Base-by-base conservation (phyloP, 2,797 vertebrate genomes). In the Neopelma chrysocephalum region DNA sequence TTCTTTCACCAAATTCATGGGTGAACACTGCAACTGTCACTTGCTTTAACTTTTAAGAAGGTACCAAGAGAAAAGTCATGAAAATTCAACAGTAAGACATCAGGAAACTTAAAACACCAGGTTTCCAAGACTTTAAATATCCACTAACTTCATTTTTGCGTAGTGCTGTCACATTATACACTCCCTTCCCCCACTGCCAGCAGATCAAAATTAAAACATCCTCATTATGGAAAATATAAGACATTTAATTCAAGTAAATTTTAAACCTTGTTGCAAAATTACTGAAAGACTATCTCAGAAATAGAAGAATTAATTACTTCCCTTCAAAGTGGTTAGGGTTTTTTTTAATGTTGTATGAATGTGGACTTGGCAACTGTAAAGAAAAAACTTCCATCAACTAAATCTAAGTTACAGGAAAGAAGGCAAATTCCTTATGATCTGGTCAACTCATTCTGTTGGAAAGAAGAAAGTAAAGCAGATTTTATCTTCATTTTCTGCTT, bases 401-500 rank as follows among this genome's bases (percentile, higher is more conserved):
- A 16, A 82, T 36, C 23, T 82, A 76, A 42, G 62, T 65, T 91
- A 84, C 1, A 70, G n/a, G 54, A 72, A 94, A 90, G 57, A 38
- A 40, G n/a, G 54, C n/a, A 62, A 82, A 87, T 70, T 90, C 70
- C 47, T 61, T n/a, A 79, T 58, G n/a, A 84, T 83, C 62, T 43
- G 47, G 61, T 84, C 32, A 90, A 79, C 53, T 82, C 29, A 7
- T 90, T 94, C 94, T 96, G 93, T 48, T 90, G 89, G 90, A 84
- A 96, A 93, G 82, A 96, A 90, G 34, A 79, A 95, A 95, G 71
- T 90, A 94, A 97, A 94, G 88, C 12, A 66, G 72, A 51, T 73
- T 75, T 70, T 92, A 68, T 90, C 93, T 90, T 95, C 82, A 3
- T 87, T 79, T 96, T 73, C 60, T 72, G 73, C 62, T 84, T 94